Conservation (phyloP, 2,797 vertebrate species). For the Allobates femoralis region DNA sequence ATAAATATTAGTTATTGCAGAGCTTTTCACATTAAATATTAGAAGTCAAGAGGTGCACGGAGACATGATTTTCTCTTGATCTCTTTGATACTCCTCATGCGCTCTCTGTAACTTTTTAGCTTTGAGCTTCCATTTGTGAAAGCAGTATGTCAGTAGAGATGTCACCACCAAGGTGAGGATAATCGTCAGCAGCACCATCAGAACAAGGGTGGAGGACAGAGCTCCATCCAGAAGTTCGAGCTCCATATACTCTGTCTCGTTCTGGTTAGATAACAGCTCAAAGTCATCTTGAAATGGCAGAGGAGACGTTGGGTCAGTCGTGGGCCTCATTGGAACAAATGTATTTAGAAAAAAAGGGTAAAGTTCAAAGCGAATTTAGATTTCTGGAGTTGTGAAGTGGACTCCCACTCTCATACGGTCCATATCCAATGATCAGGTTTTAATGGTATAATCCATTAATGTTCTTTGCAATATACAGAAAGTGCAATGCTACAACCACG, state of each 20-base stretch:
- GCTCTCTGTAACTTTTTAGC: slow-evolving; percentile 74
- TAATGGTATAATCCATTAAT: not conserved
- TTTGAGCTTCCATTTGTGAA: slow-evolving; percentile 77
- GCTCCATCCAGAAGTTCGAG: slow-evolving; percentile 69
- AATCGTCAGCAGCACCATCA: slow-evolving; percentile 72
- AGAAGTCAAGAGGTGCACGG: slow-evolving; percentile 66
- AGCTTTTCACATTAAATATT: slow-evolving; percentile 5
- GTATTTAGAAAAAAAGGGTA: not conserved
- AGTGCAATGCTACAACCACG: not conserved
- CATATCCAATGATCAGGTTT: not conserved
- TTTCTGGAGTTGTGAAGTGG: not conserved
- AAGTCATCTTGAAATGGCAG: slow-evolving; percentile 64
- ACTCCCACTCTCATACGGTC: not conserved
- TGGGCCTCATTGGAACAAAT: slow-evolving; percentile 72
- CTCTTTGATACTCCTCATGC: slow-evolving; percentile 77
- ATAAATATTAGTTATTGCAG: slow-evolving; percentile 39
- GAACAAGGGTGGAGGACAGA: slow-evolving; percentile 74
- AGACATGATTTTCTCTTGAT: slow-evolving; percentile 71
- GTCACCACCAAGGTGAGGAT: slow-evolving; percentile 71
- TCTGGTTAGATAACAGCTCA: slow-evolving; percentile 63
- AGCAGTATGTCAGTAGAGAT: slow-evolving; percentile 76
- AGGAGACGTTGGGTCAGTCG: slow-evolving; percentile 63
- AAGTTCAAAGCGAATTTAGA: not conserved
- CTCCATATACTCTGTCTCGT: slow-evolving; percentile 66
- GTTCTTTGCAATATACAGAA: not conserved